These are phyloP conservation scores for Rutpela maculata DNA, from an alignment of 2,888 invertebrate genomes.

Conservation along the genomic window DNA sequence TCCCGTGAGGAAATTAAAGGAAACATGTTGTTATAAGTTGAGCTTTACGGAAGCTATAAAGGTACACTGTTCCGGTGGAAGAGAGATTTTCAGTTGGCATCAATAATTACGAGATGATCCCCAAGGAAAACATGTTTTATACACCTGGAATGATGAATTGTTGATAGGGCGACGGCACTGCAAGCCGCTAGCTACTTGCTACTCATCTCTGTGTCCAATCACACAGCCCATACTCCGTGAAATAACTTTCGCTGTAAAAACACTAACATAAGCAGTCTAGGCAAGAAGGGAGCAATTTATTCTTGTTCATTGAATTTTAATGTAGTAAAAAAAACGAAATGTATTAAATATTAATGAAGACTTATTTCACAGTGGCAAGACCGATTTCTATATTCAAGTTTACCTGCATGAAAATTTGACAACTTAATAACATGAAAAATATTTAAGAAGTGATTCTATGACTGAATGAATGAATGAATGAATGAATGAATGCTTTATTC, in stretches of 20 bases:
- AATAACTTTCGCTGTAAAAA: slow-evolving; percentile 27
- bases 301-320: slow-evolving; percentile 12
- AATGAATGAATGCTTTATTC: too few relatives aligned
- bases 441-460: too few relatives aligned
- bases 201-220: slow-evolving; percentile 34
- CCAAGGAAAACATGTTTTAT: slow-evolving; percentile 49
- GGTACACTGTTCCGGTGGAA: slow-evolving; percentile 45
- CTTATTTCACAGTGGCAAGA: not conserved
- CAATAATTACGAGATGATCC: slow-evolving; percentile 53
- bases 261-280: slow-evolving; percentile 24
- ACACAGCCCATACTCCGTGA: slow-evolving; percentile 34
- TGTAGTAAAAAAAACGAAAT: not conserved
- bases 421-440: too few relatives aligned
- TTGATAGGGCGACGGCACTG: slow-evolving; percentile 26
- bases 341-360: not conserved
- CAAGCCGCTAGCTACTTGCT: slow-evolving; percentile 13
- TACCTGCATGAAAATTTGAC: too few relatives aligned
- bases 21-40: slow-evolving; percentile 42
- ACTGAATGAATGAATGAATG: too few relatives aligned
- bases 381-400: too few relatives aligned
- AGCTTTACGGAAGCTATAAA: slow-evolving; percentile 36
- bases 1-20: slow-evolving; percentile 46
- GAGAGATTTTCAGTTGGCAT: slow-evolving; percentile 54
- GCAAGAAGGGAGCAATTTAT: not conserved
- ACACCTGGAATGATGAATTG: slow-evolving; percentile 45